A percentile compares a stretch with the other conserved stretches of the same genome.
Evolutionary conservation across 1,140 invertebrate species (phyloP).

Genomic region (Metopolophium dirhodum): DNA sequence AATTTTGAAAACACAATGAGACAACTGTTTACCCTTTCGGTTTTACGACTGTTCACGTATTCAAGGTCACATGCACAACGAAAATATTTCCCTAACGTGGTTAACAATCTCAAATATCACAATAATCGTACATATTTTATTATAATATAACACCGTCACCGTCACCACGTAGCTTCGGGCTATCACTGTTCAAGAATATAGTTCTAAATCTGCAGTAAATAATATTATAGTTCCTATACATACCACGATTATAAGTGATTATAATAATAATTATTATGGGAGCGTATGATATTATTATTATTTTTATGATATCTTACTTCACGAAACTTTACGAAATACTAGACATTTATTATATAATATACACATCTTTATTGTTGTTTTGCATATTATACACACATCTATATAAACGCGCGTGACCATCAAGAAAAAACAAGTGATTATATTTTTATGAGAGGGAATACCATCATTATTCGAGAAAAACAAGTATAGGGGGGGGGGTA

Average conservation of each 20-base stretch:
- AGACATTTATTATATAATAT: background rate
- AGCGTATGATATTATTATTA: too few species aligned
- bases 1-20: conserved; percentile 32
- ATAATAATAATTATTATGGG: too few species aligned
- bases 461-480: background rate
- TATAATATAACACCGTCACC: background rate
- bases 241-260: too few species aligned
- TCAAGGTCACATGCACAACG: background rate
- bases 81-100: background rate
- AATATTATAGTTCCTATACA: background rate
- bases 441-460: background rate
- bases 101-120: conserved; percentile 40
- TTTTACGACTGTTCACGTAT: conserved; percentile 41
- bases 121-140: background rate
- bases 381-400: too few species aligned
- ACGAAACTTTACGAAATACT: background rate
- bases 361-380: background rate
- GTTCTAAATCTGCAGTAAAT: background rate
- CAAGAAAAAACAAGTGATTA: background rate
- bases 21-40: conserved; percentile 40
- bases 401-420: too few species aligned
- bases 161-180: background rate
- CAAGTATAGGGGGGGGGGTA: too few species aligned
- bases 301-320: too few species aligned
- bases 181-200: background rate